Percentiles rank a stretch among this genome's conserved stretches.
These are phyloP conservation scores for Sitophilus oryzae DNA, from an alignment of 1,140 invertebrate genomes.

Conservation along the genomic window DNA sequence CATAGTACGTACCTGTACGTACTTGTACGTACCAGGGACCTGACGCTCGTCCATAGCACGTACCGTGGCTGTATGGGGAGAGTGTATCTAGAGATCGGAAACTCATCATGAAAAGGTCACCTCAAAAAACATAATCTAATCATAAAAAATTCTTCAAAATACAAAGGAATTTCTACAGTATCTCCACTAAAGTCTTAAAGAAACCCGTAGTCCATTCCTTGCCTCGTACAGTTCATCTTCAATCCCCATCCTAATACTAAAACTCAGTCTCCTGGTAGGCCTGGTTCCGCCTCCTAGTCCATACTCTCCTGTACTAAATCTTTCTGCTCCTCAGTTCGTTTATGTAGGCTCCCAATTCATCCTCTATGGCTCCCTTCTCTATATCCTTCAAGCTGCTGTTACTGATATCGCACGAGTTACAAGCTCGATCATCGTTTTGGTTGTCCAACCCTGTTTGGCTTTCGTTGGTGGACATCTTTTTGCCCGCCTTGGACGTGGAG, in stretches of 20 bases:
- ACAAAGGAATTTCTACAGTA: no score
- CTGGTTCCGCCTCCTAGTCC: background rate
- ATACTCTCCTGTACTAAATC: background rate
- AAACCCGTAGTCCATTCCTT: no score
- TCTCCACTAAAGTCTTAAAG: no score
- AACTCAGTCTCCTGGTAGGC: constrained; percentile 14
- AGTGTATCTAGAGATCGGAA: no score
- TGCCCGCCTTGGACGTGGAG: background rate
- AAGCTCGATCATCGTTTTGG: constrained; percentile 9
- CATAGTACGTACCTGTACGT: no score
- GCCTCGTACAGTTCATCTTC: no score
- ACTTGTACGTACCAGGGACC: no score
- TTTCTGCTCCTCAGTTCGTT: constrained; percentile 35
- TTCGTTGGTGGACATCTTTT: constrained; percentile 4
- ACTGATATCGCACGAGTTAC: constrained; percentile 39
- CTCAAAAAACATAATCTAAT: no score
- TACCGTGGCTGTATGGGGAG: no score
- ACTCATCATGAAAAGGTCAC: no score
- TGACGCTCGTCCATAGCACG: no score
- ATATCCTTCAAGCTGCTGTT: constrained; percentile 45
- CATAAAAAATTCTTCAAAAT: no score
- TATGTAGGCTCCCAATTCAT: constrained; percentile 45
- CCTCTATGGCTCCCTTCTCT: constrained; percentile 41
- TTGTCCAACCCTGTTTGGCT: constrained; percentile 8
- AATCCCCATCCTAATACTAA: constrained; percentile 8